Evolutionary conservation across 1,140 invertebrate species (phyloP), one percentile per base, ranked within the genome.

Genomic region (Aphelenchoides besseyi): DNA sequence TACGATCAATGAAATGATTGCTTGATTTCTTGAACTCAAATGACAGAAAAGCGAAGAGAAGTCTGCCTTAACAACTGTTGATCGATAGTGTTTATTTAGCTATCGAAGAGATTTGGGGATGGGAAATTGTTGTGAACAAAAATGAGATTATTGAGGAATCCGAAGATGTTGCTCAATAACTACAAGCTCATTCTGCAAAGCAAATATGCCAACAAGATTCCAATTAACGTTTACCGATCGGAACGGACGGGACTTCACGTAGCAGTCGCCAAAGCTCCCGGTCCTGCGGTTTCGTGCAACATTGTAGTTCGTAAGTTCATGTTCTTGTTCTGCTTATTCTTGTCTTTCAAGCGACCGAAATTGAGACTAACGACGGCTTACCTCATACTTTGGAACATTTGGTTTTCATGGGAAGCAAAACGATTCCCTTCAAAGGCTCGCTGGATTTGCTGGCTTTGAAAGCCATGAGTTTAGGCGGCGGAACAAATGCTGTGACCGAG

Each of bases 381-480:
- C 93, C 93, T 0, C 93, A 95, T 82, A 95, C 93, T 12, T 86
- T 95, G 84, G 93, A 95, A 82, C 93, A 96, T 86, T 87, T 95
- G 3, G 89, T 95, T 23, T 95, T 95, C 85, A 86, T 95, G 80
- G 93, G 93, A 0, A 93, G 92, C 82, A 89, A 94, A 85, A 87
- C 90, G 0, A 95, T 93, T 86, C 94, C 93, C 0, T 95, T 91
- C 74, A 88, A 88, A 84, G 87, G 93, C 12, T 89, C 94, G 59
- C 86, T 95, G 52, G 93, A 95, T 85, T 86, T 94, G 29, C 84
- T 94, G 53, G 92, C 93, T 89, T 88, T 73, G 84, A 86, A 67
- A 52, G 26, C 48, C 28, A 23, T 68, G 9, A 33, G 33, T 18
- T 18, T 73, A 0, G 71, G 26, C 5, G 52, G 68, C 8, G 71